Conservation (phyloP, 1,140 invertebrate species). For the Atopsyche davidsoni region DNA sequence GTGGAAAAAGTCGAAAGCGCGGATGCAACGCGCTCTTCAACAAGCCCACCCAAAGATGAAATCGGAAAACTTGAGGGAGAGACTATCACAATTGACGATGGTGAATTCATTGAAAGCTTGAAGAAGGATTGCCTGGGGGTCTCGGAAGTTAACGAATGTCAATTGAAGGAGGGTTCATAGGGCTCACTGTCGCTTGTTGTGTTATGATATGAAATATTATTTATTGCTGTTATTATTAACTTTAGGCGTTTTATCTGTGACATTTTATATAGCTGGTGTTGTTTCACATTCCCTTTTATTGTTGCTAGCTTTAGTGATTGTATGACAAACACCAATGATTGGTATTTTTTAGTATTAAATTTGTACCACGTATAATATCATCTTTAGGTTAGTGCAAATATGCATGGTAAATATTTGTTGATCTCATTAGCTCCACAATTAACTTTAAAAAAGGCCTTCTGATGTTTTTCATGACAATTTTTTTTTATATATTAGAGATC, state of each 20-base stretch:
- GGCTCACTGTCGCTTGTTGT: background rate
- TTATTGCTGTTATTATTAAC: constrained; percentile 18
- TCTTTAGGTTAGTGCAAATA: too few species aligned
- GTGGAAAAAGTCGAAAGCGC: constrained; percentile 10
- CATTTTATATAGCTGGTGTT: constrained; percentile 15
- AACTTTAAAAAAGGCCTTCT: too few species aligned
- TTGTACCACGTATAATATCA: too few species aligned
- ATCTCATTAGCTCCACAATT: too few species aligned
- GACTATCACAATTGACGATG: constrained; percentile 8
- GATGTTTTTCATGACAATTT: too few species aligned
- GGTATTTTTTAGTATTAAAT: constrained; percentile 6
- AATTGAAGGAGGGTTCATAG: constrained; percentile 15
- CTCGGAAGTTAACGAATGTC: constrained; percentile 8
- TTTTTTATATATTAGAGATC: too few species aligned
- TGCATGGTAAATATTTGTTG: too few species aligned
- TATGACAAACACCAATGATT: constrained; percentile 6
- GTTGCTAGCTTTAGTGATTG: constrained; percentile 8
- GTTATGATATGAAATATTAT: constrained; percentile 12
- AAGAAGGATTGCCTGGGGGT: constrained; percentile 24
- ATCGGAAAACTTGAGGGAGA: too few species aligned
- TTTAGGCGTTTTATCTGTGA: constrained; percentile 9
- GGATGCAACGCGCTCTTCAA: too few species aligned
- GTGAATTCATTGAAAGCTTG: constrained; percentile 18
- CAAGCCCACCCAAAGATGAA: too few species aligned
- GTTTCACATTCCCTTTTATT: constrained; percentile 15